These are phyloP conservation scores for Sminthurides aquaticus DNA, from an alignment of 2,888 invertebrate species.

Conservation along the genomic window DNA sequence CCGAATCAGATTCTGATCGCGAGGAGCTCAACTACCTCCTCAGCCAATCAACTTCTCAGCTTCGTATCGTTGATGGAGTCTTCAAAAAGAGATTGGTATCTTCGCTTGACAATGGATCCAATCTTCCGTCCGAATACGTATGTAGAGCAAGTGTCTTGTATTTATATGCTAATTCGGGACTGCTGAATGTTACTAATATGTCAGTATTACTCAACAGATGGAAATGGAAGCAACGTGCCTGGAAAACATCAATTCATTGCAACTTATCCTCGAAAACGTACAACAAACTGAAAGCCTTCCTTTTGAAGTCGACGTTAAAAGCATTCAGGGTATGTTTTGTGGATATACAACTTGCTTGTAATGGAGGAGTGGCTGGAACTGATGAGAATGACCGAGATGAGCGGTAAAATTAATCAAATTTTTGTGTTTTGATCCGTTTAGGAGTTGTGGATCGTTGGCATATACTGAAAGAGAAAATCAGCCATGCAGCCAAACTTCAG, in stretches of 20 bases:
- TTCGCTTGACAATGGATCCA: conserved; percentile 24
- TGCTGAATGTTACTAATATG: background rate
- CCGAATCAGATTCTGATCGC: conserved; percentile 42
- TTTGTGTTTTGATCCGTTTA: too few relatives aligned
- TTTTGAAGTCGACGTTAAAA: conserved; percentile 38
- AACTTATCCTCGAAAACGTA: conserved; percentile 35
- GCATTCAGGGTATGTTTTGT: conserved; percentile 33
- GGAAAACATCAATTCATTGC: conserved; percentile 39
- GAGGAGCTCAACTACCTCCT: conserved; percentile 41
- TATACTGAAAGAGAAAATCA: conserved; percentile 37
- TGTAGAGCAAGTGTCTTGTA: conserved; percentile 5
- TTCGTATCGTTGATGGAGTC: conserved; percentile 34
- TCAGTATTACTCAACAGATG: conserved; percentile 24
- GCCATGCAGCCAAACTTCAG: conserved; percentile 37
- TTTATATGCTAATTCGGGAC: too few relatives aligned
- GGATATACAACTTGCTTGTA: too few relatives aligned
- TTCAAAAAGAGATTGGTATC: conserved; percentile 34
- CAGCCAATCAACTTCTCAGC: conserved; percentile 38
- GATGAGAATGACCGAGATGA: too few relatives aligned
- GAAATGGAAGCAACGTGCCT: conserved; percentile 43
- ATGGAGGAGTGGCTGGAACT: too few relatives aligned
- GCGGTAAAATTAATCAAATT: too few relatives aligned
- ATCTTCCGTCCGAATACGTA: conserved; percentile 39
- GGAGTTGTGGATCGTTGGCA: conserved; percentile 39
- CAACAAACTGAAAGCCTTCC: conserved; percentile 32